Percentiles rank a stretch among this genome's conserved stretches.
Evolutionary conservation across 2,797 vertebrate species (phyloP).

Genomic region (Rhynchotus rufescens): DNA sequence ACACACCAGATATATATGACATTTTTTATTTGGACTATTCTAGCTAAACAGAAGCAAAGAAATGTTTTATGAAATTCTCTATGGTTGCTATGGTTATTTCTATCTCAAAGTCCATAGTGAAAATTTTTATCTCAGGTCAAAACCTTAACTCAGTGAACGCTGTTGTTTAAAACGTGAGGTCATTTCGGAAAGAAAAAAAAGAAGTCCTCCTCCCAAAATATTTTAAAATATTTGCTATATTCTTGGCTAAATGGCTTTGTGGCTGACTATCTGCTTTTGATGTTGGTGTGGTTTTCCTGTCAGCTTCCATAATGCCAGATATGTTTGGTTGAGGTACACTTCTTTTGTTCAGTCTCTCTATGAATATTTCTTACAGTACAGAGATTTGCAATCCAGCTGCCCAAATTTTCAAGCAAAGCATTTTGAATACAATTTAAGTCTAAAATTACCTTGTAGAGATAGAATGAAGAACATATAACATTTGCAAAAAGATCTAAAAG

Average conservation of each 20-base stretch:
- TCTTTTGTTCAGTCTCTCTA: not conserved
- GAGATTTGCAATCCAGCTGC: not conserved
- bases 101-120: slow-evolving; percentile 19
- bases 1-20: slow-evolving; percentile 72
- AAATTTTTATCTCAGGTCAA: slow-evolving; percentile 47
- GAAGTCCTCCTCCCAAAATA: not conserved
- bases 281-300: not conserved
- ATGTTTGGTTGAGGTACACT: not conserved
- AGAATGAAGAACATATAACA: not conserved
- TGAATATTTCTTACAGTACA: not conserved
- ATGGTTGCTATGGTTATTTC: slow-evolving; percentile 60
- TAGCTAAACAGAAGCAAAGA: slow-evolving; percentile 74
- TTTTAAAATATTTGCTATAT: slow-evolving; percentile 1
- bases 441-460: not conserved
- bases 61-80: slow-evolving; percentile 66
- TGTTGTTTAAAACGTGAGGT: slow-evolving; percentile 40
- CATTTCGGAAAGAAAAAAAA: not conserved
- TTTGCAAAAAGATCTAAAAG: not conserved
- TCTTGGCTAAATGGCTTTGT: slow-evolving; percentile 15
- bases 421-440: not conserved
- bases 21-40: slow-evolving; percentile 73
- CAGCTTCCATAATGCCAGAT: not conserved
- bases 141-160: slow-evolving; percentile 3
- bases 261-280: not conserved
- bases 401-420: not conserved